A percentile compares a stretch with the other conserved stretches of the same genome.
phyloP scores from a whole-genome alignment of 2,797 vertebrate genomes.

The Aeoliscus strigatus region DNA sequence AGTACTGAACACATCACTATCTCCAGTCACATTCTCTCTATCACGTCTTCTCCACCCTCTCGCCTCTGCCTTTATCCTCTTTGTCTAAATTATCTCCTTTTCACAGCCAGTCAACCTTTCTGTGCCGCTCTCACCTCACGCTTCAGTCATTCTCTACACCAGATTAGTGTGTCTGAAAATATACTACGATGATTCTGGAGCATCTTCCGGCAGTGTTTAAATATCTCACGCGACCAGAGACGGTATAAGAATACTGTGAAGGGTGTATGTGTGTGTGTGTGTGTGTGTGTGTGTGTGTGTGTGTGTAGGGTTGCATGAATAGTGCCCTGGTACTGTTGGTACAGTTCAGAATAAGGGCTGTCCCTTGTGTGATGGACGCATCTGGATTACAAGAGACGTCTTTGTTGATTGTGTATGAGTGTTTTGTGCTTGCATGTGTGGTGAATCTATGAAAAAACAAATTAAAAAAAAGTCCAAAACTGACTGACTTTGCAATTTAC shows the following conservation, averaged over 20 bases:
- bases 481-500: too few species aligned
- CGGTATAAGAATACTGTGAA: slow-evolving; percentile 22
- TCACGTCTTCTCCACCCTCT: slow-evolving; percentile 33
- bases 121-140: slow-evolving; percentile 1
- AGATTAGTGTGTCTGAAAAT: too few species aligned
- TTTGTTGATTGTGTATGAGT: slow-evolving; percentile 40
- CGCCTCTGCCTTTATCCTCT: slow-evolving; percentile 23
- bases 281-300: too few species aligned
- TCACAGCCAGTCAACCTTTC: slow-evolving; percentile 17
- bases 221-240: slow-evolving; percentile 7
- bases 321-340: slow-evolving; percentile 59
- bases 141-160: slow-evolving; percentile 1
- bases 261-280: slow-evolving; percentile 3
- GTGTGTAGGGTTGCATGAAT: slow-evolving; percentile 46
- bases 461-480: too few species aligned
- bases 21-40: slow-evolving; percentile 20
- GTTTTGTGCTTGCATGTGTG: slow-evolving; percentile 2
- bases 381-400: slow-evolving; percentile 40
- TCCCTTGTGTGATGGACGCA: slow-evolving; percentile 52
- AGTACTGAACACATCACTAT: slow-evolving; percentile 37
- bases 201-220: too few species aligned
- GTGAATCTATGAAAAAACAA: too few species aligned
- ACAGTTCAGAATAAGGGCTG: slow-evolving; percentile 40
- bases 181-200: too few species aligned
- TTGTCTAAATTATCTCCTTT: slow-evolving; percentile 43